Conservation (phyloP, 2,888 invertebrate species). For the Polylopha cassiicola region DNA sequence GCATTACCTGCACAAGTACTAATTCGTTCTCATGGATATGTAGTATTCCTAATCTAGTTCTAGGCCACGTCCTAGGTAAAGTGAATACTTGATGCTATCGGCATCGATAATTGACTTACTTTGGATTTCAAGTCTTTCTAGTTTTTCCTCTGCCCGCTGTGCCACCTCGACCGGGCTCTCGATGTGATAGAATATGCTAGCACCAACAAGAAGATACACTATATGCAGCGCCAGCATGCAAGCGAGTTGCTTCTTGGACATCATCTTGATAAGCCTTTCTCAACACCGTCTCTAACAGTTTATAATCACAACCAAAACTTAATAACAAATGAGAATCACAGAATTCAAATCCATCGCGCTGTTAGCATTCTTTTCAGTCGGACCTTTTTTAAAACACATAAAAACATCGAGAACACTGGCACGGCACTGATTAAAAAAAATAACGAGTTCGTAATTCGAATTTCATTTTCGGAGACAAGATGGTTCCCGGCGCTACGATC, state of each 20-base stretch:
- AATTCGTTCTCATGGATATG: slow-evolving; percentile 14
- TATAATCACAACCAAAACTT: slow-evolving; percentile 17
- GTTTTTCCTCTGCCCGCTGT: slow-evolving; percentile 75
- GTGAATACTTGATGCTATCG: slow-evolving; percentile 25
- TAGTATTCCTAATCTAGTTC: slow-evolving; percentile 15
- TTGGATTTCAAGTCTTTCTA: slow-evolving; percentile 82
- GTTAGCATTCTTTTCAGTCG: slow-evolving; percentile 12
- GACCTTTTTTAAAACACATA: slow-evolving; percentile 16
- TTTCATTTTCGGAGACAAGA: slow-evolving; percentile 30
- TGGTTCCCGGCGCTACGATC: slow-evolving; percentile 64
- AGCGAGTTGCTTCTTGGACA: slow-evolving; percentile 89
- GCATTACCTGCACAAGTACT: slow-evolving; percentile 5
- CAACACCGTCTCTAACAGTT: slow-evolving; percentile 26
- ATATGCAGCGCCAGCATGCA: slow-evolving; percentile 85
- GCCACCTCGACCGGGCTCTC: slow-evolving; percentile 84
- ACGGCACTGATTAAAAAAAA: no score
- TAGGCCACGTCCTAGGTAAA: slow-evolving; percentile 15
- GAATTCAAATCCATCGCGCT: not conserved
- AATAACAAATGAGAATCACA: slow-evolving; percentile 20
- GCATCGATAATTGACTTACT: slow-evolving; percentile 71
- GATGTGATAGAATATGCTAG: slow-evolving; percentile 90
- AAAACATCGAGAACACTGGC: slow-evolving; percentile 17
- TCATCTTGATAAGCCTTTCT: slow-evolving; percentile 73
- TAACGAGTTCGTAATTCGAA: slow-evolving; percentile 15
- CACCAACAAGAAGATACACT: slow-evolving; percentile 87